Evolutionary conservation across 2,113 vertebrate genomes (phyloP).

Genomic region (Alaudala cheleensis): DNA sequence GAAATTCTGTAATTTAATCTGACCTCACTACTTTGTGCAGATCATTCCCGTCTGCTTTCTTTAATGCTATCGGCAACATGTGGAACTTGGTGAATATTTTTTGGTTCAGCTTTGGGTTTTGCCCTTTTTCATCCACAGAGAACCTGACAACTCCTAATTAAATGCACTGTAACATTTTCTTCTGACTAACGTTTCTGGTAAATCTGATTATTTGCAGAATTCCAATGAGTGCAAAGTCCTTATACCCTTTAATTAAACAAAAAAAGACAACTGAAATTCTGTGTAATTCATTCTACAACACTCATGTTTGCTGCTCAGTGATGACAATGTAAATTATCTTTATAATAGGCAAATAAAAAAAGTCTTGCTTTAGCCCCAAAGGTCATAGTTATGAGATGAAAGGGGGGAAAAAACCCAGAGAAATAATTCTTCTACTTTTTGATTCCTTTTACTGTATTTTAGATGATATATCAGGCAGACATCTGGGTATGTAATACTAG

Average conservation of each 20-base stretch:
- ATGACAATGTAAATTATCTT: neutral
- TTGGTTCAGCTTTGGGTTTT: neutral
- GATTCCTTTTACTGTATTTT: neutral
- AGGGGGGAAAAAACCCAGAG: neutral
- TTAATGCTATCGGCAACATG: neutral
- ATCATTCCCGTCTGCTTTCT: neutral
- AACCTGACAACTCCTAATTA: neutral
- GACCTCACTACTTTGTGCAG: neutral
- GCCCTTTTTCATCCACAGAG: neutral
- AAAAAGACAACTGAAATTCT: neutral
- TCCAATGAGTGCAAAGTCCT: neutral
- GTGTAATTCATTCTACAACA: neutral
- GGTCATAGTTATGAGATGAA: neutral
- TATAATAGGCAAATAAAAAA: neutral
- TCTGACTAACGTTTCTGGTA: neutral
- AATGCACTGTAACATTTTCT: neutral
- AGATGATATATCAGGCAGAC: neutral
- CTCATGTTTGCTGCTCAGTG: neutral
- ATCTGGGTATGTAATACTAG: slow-evolving; percentile 12
- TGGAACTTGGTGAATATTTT: neutral
- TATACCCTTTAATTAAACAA: neutral
- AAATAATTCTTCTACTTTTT: neutral
- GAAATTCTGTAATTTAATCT: neutral
- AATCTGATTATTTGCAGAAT: neutral
- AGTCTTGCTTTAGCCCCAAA: neutral